Percentiles rank a stretch among this genome's conserved stretches.
These are phyloP conservation scores for Lemur catta DNA, from an alignment of 2,797 vertebrate species.

Conservation along the genomic window DNA sequence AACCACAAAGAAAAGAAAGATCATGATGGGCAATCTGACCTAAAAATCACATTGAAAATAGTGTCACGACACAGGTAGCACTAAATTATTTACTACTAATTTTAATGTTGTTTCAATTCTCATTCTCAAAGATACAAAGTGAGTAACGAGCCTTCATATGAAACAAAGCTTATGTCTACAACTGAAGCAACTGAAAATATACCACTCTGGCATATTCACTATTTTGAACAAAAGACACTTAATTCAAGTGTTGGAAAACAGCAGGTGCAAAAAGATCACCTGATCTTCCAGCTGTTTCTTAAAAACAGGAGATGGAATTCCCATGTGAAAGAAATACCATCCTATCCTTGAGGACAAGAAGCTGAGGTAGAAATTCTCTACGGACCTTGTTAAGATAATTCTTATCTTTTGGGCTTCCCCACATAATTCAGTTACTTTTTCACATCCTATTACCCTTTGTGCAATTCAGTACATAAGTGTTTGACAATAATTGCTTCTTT, in stretches of 20 bases:
- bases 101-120: slow-evolving; percentile 4
- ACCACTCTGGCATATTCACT: not conserved
- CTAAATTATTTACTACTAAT: not conserved
- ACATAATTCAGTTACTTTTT: not conserved
- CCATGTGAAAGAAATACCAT: not conserved
- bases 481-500: not conserved
- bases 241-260: not conserved
- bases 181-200: not conserved
- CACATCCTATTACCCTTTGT: not conserved
- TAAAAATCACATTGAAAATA: not conserved
- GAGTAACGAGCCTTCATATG: not conserved
- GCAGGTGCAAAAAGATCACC: not conserved
- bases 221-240: not conserved
- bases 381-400: not conserved
- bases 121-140: not conserved
- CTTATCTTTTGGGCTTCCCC: not conserved
- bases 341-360: not conserved
- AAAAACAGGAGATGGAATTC: not conserved
- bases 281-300: not conserved
- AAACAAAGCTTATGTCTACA: not conserved
- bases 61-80: not conserved
- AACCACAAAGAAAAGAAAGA: not conserved
- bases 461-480: not conserved
- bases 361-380: not conserved
- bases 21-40: not conserved